These are phyloP conservation scores for Notothenia rossii DNA, from an alignment of 2,113 vertebrate genomes.

Conservation along the genomic window DNA sequence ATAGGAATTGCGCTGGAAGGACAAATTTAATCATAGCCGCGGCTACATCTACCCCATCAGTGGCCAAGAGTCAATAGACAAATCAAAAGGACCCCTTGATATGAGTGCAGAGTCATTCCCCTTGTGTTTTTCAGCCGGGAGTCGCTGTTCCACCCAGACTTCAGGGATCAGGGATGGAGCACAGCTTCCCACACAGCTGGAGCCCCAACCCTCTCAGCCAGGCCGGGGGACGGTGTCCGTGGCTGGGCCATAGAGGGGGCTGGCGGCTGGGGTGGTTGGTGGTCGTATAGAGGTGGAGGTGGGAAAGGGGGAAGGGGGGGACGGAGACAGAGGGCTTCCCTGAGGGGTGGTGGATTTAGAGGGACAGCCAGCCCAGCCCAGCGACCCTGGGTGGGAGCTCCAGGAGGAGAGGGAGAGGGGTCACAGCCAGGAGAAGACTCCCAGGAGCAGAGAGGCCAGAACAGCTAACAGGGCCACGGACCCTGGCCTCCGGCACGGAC, in stretches of 20 bases:
- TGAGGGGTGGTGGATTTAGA: constrained; percentile 81
- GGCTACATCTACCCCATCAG: constrained; percentile 64
- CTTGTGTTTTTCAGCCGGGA: constrained; percentile 72
- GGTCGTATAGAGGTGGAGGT: constrained; percentile 68
- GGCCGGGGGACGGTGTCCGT: constrained; percentile 56
- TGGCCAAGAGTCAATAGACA: constrained; percentile 73
- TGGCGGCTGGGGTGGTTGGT: constrained; percentile 76
- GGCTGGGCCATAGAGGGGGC: constrained; percentile 57
- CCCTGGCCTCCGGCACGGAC: constrained; percentile 63
- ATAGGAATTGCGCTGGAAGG: constrained; percentile 65
- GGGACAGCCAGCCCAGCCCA: constrained; percentile 78
- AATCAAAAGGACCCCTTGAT: constrained; percentile 67
- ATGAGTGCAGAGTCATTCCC: constrained; percentile 75
- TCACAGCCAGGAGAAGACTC: constrained; percentile 76
- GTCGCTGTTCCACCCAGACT: constrained; percentile 55
- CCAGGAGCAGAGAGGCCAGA: constrained; percentile 68
- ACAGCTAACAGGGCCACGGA: constrained; percentile 48
- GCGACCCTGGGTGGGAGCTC: constrained; percentile 65
- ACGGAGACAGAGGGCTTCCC: constrained; percentile 79
- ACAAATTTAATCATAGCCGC: constrained; percentile 77
- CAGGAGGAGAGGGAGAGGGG: constrained; percentile 53
- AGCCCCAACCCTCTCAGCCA: constrained; percentile 52
- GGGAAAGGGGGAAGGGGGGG: constrained; percentile 32
- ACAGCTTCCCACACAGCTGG: constrained; percentile 42
- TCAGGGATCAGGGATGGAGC: constrained; percentile 50